These are phyloP conservation scores for Grapholita molesta DNA, from an alignment of 1,140 invertebrate species.

Conservation along the genomic window DNA sequence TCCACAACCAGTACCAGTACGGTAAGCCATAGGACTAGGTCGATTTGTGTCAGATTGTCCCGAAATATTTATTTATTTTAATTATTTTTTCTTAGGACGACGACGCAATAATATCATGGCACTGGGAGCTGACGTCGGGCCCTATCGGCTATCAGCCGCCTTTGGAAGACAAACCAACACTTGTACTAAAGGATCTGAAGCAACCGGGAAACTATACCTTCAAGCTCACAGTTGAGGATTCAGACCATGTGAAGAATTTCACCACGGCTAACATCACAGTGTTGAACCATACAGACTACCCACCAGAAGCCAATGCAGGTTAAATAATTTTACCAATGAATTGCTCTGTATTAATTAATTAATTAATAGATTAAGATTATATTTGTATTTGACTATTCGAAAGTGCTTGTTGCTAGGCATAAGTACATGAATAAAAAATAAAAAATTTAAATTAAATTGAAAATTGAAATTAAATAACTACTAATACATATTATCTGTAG, in stretches of 20 bases:
- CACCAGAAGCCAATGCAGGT: constrained; percentile 94
- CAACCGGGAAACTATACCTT: constrained; percentile 95
- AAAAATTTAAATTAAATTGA: too few species aligned
- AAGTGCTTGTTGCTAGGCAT: too few species aligned
- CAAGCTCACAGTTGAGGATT: constrained; percentile 95
- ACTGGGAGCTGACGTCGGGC: constrained; percentile 94
- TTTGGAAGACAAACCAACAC: constrained; percentile 87
- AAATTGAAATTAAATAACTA: too few species aligned
- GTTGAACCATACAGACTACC: constrained; percentile 95
- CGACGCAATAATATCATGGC: constrained; percentile 90
- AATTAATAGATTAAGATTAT: too few species aligned
- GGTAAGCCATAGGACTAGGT: too few species aligned
- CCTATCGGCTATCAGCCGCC: constrained; percentile 90
- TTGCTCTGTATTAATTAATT: too few species aligned
- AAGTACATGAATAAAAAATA: too few species aligned
- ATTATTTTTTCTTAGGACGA: constrained; percentile 80
- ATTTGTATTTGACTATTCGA: too few species aligned
- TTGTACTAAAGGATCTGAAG: constrained; percentile 89
- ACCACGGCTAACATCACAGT: constrained; percentile 94
- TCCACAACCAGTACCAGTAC: too few species aligned
- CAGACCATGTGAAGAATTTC: constrained; percentile 91
- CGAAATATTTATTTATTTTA: too few species aligned
- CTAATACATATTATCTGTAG: too few species aligned
- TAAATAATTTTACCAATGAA: neutral
- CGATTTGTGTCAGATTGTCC: too few species aligned